Evolutionary conservation across 2,888 invertebrate genomes (phyloP), one percentile per base, ranked within the genome.

Genomic region (Nebria salina): DNA sequence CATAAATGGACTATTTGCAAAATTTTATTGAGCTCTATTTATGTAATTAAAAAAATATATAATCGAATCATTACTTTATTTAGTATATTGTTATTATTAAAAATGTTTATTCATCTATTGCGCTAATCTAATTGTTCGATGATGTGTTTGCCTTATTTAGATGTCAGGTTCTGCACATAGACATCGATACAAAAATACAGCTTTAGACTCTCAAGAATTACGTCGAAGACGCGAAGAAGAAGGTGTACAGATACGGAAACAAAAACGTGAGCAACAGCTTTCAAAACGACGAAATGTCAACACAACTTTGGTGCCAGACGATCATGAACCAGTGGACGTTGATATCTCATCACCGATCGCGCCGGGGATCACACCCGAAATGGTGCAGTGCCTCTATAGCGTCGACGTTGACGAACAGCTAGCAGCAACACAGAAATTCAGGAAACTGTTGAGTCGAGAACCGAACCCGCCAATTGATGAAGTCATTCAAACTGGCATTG

Each of bases 381-480:
- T 98, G 96, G 93, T 98, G 76, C 92, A 94, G 83, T 95, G 95
- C 83, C 90, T 98, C 34, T 95, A 95, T 87, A 94, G 95, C 86
- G 90, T 91, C 70, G 92, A 94, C 87, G 92, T 94, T 81, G 93
- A 94, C 84, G 94, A 95, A 85, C 97, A 97, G 88, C 91, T 98
- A 83, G 90, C 91, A 86, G 97, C 97, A 5, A 97, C 97, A 82
- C 97, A 98, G 88, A 96, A 95, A 87, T 97, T 98, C 90, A 92
- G 98, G 82, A 98, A 98, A 90, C 91, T 98, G 76, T 90, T 98
- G 77, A 98, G 98, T 84, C 93, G 95, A 88, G 98, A 98, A 89
- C 98, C 98, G 3, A 97, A 98, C 91, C 98, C 98, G 78, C 98
- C 98, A 2, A 98, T 98, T 85, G 97, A 98, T 89, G 97, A 97